Base-by-base conservation (phyloP, 2,888 invertebrate genomes). In the Brenthis daphne region DNA sequence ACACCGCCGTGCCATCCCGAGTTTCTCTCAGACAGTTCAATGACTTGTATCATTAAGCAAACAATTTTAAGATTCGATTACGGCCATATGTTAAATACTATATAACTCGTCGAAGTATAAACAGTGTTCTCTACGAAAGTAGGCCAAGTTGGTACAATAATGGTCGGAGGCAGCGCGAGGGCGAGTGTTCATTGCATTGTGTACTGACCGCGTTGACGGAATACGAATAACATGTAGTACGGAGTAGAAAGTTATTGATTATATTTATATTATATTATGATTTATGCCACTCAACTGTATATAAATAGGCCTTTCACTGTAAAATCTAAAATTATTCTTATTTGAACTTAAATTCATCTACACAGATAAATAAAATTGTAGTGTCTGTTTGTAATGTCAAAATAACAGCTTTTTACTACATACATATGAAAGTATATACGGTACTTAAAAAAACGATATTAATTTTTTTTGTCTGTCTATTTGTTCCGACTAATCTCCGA, bases 11-110 rank as follows among this genome's bases (percentile, higher is more conserved):
- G 80, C 77, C 78, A 60, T 75, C 77, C 48, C 76, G 76, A 80
- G 82, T 83, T 84, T 84, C 80, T 82, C 81, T 79, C 76, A 74
- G 73, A 74, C 80, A 81, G 85, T 84, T 78, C 83, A 79, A 77
- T 81, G 85, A 83, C 85, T 80, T 76, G 71, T 69, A 76, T 69
- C 72, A 74, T 67, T 73, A 70, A 72, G 60, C 66, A 74, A 73
- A 73, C 65, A 68, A 69, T 71, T 72, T 72, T 64, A 69, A 70
- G 71, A 74, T 73, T 68, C 65, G 68, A 73, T 71, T 72, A 70
- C 72, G 68, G 57, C 68, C 69, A 69, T 67, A 73, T 71, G 68
- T 63, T 63, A 63, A 54, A 29, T 53, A 63, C 37, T 16, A 54
- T 69, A 64, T 64, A 74, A 61, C 64, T 54, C 58, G 64, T 68